Evolutionary conservation across 2,113 vertebrate genomes (phyloP), one percentile per base, ranked within the genome.

Genomic region (Eurypyga helias): DNA sequence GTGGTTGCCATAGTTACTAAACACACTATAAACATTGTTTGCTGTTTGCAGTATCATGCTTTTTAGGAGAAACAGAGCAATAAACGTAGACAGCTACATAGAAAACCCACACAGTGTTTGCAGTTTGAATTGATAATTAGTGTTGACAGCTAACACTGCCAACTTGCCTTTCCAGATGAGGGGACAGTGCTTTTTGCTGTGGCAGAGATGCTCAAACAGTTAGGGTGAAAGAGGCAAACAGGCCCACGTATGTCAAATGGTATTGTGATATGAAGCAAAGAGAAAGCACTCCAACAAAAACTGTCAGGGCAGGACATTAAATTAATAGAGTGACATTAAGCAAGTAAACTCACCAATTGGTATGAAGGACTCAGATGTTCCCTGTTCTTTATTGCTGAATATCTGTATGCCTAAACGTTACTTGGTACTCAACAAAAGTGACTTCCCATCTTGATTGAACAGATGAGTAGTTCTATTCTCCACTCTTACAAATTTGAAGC

Each of bases 1-100:
- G 34, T 61, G 49, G 88, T 95, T 97, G 65, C 81, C 65, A 82
- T 66, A 92, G 94, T 95, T 95, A 92, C 94, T 82, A 93, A 91
- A 96, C 28, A 82, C 31, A 64, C 61, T 54, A 29, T 64, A 95
- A 95, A 81, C 49, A 57, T 46, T 71, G 17, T 58, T 89, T 66
- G 57, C 41, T 94, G 36, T 93, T 86, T 90, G 57, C 83, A 89
- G 29, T 93, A 89, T 69, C 25, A 28, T 76, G 58, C 11, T 55
- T 75, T 89, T 60, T 87, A 85, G 79, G 19, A 45, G 70, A 85
- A 93, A 49, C 54, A 72, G 43, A 75, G 49, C 34, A 77, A n/a
- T 90, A 31, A 29, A 92, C 7, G 17, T 33, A 69, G 28, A 45
- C 2, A 73, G 84, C 58, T 72, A 18, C 58, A 84, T 0, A 51